Percentiles rank a stretch among this genome's conserved stretches.
phyloP scores from a whole-genome alignment of 1,140 invertebrate genomes.

The Drosophila seguyi region DNA sequence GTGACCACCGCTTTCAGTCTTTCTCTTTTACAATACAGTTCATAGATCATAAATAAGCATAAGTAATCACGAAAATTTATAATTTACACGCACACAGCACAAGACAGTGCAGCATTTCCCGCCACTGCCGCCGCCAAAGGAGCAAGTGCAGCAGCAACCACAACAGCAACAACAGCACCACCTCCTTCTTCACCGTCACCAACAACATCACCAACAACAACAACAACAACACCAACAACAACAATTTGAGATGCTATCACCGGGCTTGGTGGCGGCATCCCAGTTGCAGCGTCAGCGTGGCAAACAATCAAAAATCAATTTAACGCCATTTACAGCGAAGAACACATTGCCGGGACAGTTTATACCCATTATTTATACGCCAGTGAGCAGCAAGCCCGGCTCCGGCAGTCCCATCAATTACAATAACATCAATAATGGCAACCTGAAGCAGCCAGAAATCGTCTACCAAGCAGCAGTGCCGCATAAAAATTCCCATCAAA shows the following conservation, averaged over 20 bases:
- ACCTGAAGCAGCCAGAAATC: slow-evolving; percentile 65
- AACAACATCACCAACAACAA: slow-evolving; percentile 7
- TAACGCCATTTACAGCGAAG: slow-evolving; percentile 83
- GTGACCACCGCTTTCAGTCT: background rate
- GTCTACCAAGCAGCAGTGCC: slow-evolving; percentile 50
- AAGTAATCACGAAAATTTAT: slow-evolving; percentile 72
- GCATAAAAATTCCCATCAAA: slow-evolving; percentile 77
- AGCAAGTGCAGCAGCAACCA: slow-evolving; percentile 36
- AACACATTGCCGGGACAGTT: slow-evolving; percentile 85
- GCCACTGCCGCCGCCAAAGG: slow-evolving; percentile 54
- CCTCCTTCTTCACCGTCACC: slow-evolving; percentile 14
- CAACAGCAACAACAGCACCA: slow-evolving; percentile 42
- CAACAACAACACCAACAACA: slow-evolving; percentile 55
- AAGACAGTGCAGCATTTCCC: slow-evolving; percentile 83
- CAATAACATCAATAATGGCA: slow-evolving; percentile 77
- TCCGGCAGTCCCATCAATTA: slow-evolving; percentile 56
- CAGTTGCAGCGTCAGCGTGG: slow-evolving; percentile 63
- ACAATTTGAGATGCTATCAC: slow-evolving; percentile 43
- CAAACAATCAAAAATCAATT: slow-evolving; percentile 84
- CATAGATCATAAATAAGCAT: slow-evolving; percentile 61
- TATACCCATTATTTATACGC: slow-evolving; percentile 83
- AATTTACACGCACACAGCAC: slow-evolving; percentile 73
- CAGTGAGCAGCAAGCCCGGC: slow-evolving; percentile 61
- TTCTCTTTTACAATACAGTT: slow-evolving; percentile 29
- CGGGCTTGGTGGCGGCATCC: slow-evolving; percentile 25